A percentile compares a stretch with the other conserved stretches of the same genome.
phyloP scores from a whole-genome alignment of 1,140 invertebrate genomes.

The Drosophila rufa region DNA sequence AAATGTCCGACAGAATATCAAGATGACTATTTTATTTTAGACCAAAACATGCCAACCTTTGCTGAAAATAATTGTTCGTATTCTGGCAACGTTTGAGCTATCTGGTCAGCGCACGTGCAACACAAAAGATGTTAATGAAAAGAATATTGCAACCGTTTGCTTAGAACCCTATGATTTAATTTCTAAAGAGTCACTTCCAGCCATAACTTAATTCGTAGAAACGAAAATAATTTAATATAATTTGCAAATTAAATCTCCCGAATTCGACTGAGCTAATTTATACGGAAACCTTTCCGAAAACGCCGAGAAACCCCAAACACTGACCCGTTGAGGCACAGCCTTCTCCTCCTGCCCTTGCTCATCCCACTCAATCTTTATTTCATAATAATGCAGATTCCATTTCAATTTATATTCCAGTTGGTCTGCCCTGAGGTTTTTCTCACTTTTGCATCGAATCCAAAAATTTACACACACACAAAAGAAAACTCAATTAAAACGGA shows the following conservation, averaged over 20 bases:
- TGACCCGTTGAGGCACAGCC: neutral
- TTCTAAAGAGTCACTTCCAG: too few species aligned
- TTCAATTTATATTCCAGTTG: constrained; percentile 67
- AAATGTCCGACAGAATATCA: constrained; percentile 8
- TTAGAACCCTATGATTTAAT: too few species aligned
- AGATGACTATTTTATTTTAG: constrained; percentile 22
- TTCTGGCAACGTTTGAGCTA: constrained; percentile 15
- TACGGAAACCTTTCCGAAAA: constrained; percentile 12
- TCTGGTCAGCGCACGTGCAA: constrained; percentile 10
- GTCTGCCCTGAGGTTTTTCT: constrained; percentile 36
- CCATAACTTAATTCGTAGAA: neutral
- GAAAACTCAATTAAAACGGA: constrained; percentile 84
- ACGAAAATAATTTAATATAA: neutral
- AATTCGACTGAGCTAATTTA: constrained; percentile 33
- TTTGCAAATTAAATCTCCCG: constrained; percentile 8
- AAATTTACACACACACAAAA: constrained; percentile 66
- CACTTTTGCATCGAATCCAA: constrained; percentile 54
- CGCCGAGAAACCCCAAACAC: neutral
- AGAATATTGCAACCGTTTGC: neutral
- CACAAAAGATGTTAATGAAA: neutral
- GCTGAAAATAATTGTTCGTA: constrained; percentile 17
- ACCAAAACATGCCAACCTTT: constrained; percentile 20
- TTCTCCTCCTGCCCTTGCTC: neutral
- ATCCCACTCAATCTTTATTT: constrained; percentile 53
- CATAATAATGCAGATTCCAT: constrained; percentile 77